Percentiles rank a stretch among this genome's conserved stretches.
Conservation (phyloP, 2,113 vertebrate genomes). For the Lepus timidus region DNA sequence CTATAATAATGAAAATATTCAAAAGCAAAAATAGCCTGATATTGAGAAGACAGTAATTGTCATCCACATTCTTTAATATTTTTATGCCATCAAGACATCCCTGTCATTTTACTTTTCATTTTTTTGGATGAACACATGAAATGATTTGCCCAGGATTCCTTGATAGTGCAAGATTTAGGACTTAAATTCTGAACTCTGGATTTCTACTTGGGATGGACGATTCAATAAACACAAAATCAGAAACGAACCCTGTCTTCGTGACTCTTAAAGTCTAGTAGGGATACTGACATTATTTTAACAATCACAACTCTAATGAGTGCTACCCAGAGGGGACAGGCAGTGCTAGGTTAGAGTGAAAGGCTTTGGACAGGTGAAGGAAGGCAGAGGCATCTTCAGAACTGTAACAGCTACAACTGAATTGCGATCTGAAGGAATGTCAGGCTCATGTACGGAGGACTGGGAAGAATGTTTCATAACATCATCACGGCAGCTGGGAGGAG, state of each 20-base stretch:
- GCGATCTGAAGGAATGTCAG: background rate
- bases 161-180: background rate
- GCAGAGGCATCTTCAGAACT: background rate
- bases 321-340: background rate
- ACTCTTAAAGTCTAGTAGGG: background rate
- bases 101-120: background rate
- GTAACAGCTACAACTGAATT: background rate
- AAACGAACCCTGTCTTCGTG: background rate
- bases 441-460: no score
- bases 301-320: background rate
- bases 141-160: background rate
- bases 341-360: background rate
- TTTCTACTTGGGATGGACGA: background rate
- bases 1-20: slow-evolving; percentile 22
- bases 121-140: background rate
- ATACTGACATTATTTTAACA: background rate
- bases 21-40: background rate
- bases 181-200: background rate
- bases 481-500: background rate
- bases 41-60: background rate
- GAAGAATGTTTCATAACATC: background rate
- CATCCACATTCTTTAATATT: background rate
- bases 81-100: background rate
- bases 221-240: background rate
- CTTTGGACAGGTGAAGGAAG: background rate